Base-by-base conservation (phyloP, 2,797 vertebrate genomes). In the Sebastes kiyomatsui region DNA sequence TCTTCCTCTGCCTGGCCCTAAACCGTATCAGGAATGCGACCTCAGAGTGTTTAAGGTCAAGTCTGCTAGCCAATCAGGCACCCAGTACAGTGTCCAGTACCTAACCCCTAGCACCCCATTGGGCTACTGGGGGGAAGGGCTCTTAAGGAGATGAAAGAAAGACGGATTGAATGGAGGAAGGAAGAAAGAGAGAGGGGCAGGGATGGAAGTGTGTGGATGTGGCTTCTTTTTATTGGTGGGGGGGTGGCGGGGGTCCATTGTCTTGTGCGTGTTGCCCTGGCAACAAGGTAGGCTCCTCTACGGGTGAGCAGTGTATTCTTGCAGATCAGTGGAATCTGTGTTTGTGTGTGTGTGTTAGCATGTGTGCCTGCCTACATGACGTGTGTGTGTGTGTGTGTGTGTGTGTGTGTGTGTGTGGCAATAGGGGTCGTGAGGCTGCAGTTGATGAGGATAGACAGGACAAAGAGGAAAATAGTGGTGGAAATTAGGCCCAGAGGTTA, bases 201-300 rank as follows among this genome's bases (percentile, higher is more conserved):
- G 58, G 73, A 86, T 89, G 52, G 84, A 82, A 67, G 84, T 82
- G 80, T 80, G 67, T 84, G 69, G 55, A 72, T 88, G 80, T 84
- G 67, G 73, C 80, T 81, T 83, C 33, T 73, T 89, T 86, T 88
- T 83, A 81, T 80, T 75, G 54, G 72, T 46, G 16, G 16, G 18
- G 46, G 20, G 67, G 84, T 35, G 66, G 58, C 62, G 78, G 83
- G 75, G 90, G 86, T 85, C 87, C 80, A 94, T 95, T 95, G 91
- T 94, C 92, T 92, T 91, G 80, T 82, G 81, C 49, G 62, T 90
- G 93, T 95, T 96, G 91, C 92, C 93, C 86, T 94, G 93, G 94
- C 91, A 96, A 95, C 94, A 93, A 93, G 92, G 90, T 93, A 86
- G 85, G 75, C 83, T 92, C 72, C 82, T 84, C 75, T 67, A 58